Base-by-base conservation (phyloP, 2,888 invertebrate species). In the Drosophila mettleri region DNA sequence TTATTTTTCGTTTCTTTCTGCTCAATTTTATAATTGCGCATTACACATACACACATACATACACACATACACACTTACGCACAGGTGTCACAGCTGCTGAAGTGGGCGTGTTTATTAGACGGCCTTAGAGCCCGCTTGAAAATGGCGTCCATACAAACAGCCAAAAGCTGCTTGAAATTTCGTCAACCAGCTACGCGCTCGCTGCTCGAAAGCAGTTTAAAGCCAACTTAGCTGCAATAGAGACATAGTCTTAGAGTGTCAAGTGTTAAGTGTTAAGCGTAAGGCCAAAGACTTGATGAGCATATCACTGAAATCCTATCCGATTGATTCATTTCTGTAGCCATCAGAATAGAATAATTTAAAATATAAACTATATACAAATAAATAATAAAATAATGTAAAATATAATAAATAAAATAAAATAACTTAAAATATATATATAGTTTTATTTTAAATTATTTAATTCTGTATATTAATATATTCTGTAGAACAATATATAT, bases 61-160 rank as follows among this genome's bases (percentile, higher is more conserved):
- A 29, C 63, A 49, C 60, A 36, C 43, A 39, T 51, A 61, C 46
- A 29, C 22, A 41, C 53, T 51, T 62, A 54, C 54, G 70, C 74
- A 58, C 66, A 65, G 68, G 62, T 81, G 86, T 60, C 60, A 54
- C 45, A 27, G 60, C 60, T 45, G 74, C 48, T 43, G 20, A 29
- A 67, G 83, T 88, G 85, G 83, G 83, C 83, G 83, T 88, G 83
- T 78, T 86, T 70, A 73, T 67, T 71, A 67, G 70, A 59, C 67
- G 60, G 81, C 85, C 86, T 74, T 60, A 67, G 62, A 71, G 68
- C 69, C 14, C 60, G 45, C 76, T 66, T 48, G 61, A 82, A 84
- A 84, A 84, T 84, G 83, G 83, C 83, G 83, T 74, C 74, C 80
- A 74, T 86, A 80, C 65, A 64, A 64, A 72, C 36, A 57, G 33